Percentiles rank a stretch among this genome's conserved stretches.
phyloP scores from a whole-genome alignment of 2,113 vertebrate species.

The Parotia lawesii region DNA sequence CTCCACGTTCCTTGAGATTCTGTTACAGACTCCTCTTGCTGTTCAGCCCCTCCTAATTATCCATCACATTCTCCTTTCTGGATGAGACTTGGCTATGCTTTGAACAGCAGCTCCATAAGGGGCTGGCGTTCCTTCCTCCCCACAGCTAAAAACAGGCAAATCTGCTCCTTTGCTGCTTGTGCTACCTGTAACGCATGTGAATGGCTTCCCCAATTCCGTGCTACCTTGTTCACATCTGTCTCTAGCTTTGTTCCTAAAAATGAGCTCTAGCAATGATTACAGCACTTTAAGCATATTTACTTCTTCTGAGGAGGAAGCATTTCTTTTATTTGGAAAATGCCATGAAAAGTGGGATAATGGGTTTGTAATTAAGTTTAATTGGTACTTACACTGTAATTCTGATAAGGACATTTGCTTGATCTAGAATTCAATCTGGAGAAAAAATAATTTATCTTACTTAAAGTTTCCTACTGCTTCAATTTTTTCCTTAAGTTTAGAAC shows the following conservation, averaged over 20 bases:
- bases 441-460: slow-evolving; percentile 2
- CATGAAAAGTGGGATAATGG: neutral
- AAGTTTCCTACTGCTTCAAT: neutral
- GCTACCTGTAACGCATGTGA: neutral
- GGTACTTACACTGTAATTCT: neutral
- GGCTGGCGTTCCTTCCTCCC: neutral
- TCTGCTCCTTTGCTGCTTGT: neutral
- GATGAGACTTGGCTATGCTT: neutral
- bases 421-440: neutral
- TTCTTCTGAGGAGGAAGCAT: neutral
- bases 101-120: neutral
- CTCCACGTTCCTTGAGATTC: neutral
- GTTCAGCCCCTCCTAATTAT: neutral
- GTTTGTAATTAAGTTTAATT: slow-evolving; percentile 2
- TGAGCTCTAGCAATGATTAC: neutral
- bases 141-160: neutral
- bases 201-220: neutral
- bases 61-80: neutral
- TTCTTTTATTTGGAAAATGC: neutral
- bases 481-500: neutral
- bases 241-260: neutral
- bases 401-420: neutral
- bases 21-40: neutral
- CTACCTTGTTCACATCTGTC: neutral
- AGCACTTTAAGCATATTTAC: neutral